These are phyloP conservation scores for Dipodomys spectabilis DNA, from an alignment of 2,113 vertebrate genomes.

Conservation along the genomic window DNA sequence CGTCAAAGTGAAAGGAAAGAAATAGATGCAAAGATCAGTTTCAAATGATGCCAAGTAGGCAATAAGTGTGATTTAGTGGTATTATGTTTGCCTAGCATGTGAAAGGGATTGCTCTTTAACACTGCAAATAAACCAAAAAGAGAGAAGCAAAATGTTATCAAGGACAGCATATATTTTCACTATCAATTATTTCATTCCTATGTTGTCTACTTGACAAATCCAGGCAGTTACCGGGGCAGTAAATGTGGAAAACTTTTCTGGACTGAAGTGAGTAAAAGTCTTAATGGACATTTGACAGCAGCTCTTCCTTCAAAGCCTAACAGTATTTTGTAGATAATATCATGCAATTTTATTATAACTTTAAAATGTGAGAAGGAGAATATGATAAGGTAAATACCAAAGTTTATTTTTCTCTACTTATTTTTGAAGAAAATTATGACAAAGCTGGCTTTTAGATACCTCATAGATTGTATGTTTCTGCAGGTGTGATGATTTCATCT, in stretches of 20 bases:
- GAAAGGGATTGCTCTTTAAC: too few species aligned
- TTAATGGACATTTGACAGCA: background rate
- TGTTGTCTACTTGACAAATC: background rate
- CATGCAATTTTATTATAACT: background rate
- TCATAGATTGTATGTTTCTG: conserved; percentile 14
- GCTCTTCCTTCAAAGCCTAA: background rate
- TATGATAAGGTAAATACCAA: background rate
- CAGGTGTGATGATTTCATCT: conserved; percentile 61
- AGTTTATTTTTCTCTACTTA: conserved; percentile 39
- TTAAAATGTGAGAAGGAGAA: conserved; percentile 30
- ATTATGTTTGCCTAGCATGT: too few species aligned
- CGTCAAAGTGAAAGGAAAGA: background rate
- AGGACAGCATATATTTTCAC: conserved; percentile 18
- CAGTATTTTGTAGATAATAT: background rate
- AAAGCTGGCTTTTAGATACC: conserved; percentile 42
- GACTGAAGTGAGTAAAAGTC: background rate
- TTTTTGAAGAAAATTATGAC: background rate
- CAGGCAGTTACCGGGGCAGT: background rate
- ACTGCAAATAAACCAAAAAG: too few species aligned
- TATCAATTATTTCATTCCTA: background rate
- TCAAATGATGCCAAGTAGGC: background rate
- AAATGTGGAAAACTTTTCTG: background rate
- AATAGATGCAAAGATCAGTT: background rate
- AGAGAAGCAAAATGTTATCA: background rate
- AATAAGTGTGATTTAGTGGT: too few species aligned